phyloP scores from a whole-genome alignment of 1,140 invertebrate species.

The Leguminivora glycinivorella region DNA sequence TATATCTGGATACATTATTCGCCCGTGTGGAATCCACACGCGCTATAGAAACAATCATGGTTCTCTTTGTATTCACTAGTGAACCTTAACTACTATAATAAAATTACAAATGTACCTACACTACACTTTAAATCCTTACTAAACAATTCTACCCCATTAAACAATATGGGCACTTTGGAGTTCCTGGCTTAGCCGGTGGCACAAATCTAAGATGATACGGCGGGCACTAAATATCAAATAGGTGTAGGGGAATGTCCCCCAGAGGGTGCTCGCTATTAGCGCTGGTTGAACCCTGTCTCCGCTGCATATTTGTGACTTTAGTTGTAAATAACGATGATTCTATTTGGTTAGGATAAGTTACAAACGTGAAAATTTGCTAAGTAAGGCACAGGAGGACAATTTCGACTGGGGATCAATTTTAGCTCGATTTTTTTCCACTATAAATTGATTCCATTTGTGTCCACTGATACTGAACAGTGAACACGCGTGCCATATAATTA shows the following conservation, averaged over 20 bases:
- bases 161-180: constrained; percentile 59
- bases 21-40: too few relatives aligned
- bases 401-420: too few relatives aligned
- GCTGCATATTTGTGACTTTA: constrained; percentile 45
- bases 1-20: too few relatives aligned
- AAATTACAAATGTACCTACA: background rate
- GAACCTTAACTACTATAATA: background rate
- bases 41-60: too few relatives aligned
- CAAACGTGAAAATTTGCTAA: too few relatives aligned
- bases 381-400: too few relatives aligned
- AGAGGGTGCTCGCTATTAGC: constrained; percentile 65
- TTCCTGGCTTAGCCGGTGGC: constrained; percentile 51
- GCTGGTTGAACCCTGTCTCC: constrained; percentile 69
- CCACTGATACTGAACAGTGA: too few relatives aligned
- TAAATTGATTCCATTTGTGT: too few relatives aligned
- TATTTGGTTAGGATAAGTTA: too few relatives aligned
- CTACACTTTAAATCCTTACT: background rate
- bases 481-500: too few relatives aligned
- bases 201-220: constrained; percentile 75
- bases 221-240: constrained; percentile 71
- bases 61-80: too few relatives aligned
- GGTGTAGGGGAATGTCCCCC: constrained; percentile 60
- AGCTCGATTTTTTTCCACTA: too few relatives aligned
- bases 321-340: background rate
- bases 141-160: constrained; percentile 40